Percentiles rank a stretch among this genome's conserved stretches.
These are phyloP conservation scores for Sarcophaga variegata DNA, from an alignment of 2,888 invertebrate species.

Conservation along the genomic window DNA sequence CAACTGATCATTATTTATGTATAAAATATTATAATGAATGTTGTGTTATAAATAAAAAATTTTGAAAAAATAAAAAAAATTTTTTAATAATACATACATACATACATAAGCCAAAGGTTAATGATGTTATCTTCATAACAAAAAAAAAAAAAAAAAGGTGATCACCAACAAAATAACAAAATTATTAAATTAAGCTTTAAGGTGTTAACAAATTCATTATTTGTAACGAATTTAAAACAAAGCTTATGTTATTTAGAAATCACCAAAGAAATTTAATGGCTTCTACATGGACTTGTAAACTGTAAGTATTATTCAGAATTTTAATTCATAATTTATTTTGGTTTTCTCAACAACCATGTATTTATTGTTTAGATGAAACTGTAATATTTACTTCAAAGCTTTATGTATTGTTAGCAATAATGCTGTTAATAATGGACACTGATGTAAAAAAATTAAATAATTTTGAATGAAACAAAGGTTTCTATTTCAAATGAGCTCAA, in stretches of 20 bases:
- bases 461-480: too few relatives aligned
- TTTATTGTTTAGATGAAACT: too few relatives aligned
- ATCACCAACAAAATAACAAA: conserved; percentile 1
- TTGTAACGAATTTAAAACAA: conserved; percentile 23
- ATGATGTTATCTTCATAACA: conserved; percentile 25
- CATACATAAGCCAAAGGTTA: conserved; percentile 11
- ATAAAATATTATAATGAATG: not conserved
- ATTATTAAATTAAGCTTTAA: conserved; percentile 1
- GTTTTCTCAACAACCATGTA: too few relatives aligned
- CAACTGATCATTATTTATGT: conserved; percentile 34
- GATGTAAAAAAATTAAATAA: too few relatives aligned
- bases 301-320: conserved; percentile 12
- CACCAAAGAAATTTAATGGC: not conserved
- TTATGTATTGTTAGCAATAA: too few relatives aligned
- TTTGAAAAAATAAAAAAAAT: conserved; percentile 15
- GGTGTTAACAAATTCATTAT: conserved; percentile 41
- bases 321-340: too few relatives aligned
- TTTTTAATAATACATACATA: conserved; percentile 13
- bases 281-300: not conserved
- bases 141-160: conserved; percentile 4
- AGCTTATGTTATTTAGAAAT: not conserved
- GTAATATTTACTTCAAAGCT: too few relatives aligned
- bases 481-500: too few relatives aligned
- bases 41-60: not conserved
- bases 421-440: too few relatives aligned